Conservation (phyloP, 2,888 invertebrate genomes). For the Lissocephala sabroskyi region DNA sequence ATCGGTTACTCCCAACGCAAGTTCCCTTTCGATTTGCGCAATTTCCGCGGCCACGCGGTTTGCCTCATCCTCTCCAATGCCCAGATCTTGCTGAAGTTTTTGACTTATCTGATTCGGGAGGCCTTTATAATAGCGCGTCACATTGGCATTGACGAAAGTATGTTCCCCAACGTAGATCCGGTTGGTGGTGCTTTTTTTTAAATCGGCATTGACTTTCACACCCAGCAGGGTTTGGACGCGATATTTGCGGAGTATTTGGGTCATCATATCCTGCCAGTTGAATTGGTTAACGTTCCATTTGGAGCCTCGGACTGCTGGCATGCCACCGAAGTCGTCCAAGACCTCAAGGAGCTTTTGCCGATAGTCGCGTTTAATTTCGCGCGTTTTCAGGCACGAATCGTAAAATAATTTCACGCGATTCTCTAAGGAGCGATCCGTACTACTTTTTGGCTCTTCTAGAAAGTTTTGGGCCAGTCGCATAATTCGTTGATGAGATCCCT, state of each 20-base stretch:
- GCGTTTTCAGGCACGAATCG: conserved; percentile 57
- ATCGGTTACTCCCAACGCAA: conserved; percentile 40
- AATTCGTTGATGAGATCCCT: conserved; percentile 44
- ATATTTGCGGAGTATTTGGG: conserved; percentile 49
- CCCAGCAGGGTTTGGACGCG: conserved; percentile 58
- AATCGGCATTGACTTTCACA: conserved; percentile 49
- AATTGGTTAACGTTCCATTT: conserved; percentile 58
- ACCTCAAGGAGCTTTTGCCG: conserved; percentile 41
- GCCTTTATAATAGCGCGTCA: conserved; percentile 17
- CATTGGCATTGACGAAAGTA: conserved; percentile 13
- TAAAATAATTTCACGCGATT: conserved; percentile 67
- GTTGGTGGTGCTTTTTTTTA: conserved; percentile 46
- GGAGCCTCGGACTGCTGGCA: conserved; percentile 58
- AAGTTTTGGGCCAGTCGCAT: conserved; percentile 46
- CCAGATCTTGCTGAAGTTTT: conserved; percentile 47
- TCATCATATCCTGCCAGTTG: conserved; percentile 58
- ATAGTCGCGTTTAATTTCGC: conserved; percentile 27
- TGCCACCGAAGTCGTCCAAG: conserved; percentile 63
- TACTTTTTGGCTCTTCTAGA: conserved; percentile 39
- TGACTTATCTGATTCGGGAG: too few relatives aligned
- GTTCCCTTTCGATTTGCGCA: conserved; percentile 34
- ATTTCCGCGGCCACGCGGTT: conserved; percentile 42
- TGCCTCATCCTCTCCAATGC: conserved; percentile 34
- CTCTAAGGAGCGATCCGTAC: conserved; percentile 51
- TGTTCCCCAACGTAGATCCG: conserved; percentile 53